Conservation (phyloP, 2,797 vertebrate genomes). For the Synaphobranchus kaupii region DNA sequence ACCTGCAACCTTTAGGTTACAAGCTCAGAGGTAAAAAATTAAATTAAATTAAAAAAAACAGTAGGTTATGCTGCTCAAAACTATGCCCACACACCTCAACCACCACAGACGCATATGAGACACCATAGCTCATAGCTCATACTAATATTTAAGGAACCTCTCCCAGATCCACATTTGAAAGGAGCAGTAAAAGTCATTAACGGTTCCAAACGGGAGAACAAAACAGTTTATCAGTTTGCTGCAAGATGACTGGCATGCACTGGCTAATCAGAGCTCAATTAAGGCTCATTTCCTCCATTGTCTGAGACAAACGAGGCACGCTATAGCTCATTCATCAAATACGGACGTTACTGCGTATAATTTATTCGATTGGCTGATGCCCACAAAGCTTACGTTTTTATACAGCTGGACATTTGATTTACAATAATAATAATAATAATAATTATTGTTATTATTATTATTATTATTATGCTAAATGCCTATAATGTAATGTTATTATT, state of each 20-base stretch:
- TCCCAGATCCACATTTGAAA: not conserved
- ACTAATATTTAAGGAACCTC: not conserved
- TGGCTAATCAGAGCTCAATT: not conserved
- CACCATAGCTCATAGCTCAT: not conserved
- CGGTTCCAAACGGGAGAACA: not conserved
- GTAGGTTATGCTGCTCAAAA: not conserved
- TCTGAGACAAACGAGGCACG: not conserved
- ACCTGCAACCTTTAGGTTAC: too few relatives aligned
- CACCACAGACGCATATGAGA: not conserved
- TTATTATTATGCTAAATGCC: too few relatives aligned
- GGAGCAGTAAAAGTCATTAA: not conserved
- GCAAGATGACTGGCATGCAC: not conserved
- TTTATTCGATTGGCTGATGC: not conserved
- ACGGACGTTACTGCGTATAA: not conserved
- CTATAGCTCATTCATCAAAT: not conserved
- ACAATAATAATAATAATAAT: too few relatives aligned
- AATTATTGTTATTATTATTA: too few relatives aligned
- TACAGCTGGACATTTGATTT: not conserved
- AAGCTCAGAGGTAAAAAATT: too few relatives aligned
- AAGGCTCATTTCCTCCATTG: not conserved
- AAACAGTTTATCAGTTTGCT: not conserved
- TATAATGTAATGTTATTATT: too few relatives aligned
- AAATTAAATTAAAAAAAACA: too few relatives aligned
- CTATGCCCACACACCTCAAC: not conserved
- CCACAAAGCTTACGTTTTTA: not conserved